These are phyloP conservation scores for Eleutherodactylus coqui DNA, from an alignment of 2,797 vertebrate genomes.

Conservation along the genomic window DNA sequence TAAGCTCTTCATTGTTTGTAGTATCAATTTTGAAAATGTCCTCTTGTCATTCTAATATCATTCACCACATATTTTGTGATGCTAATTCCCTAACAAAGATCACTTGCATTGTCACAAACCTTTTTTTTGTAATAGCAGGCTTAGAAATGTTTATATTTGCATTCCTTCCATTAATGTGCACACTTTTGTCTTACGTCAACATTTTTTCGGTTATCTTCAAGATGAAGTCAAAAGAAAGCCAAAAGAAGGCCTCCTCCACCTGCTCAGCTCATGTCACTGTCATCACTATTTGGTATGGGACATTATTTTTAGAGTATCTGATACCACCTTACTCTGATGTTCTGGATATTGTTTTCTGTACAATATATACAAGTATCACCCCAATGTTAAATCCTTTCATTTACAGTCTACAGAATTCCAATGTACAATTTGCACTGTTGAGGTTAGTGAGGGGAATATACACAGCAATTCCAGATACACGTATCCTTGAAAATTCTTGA, in stretches of 20 bases:
- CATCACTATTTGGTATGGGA: not conserved
- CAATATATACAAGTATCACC: not conserved
- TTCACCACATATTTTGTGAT: not conserved
- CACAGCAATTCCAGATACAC: no score
- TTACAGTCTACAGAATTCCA: not conserved
- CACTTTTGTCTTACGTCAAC: not conserved
- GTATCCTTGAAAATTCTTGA: no score
- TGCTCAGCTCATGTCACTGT: not conserved
- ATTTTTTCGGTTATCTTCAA: not conserved
- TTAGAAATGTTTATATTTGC: not conserved
- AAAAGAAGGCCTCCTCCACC: not conserved
- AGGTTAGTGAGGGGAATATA: not conserved
- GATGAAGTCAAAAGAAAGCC: not conserved
- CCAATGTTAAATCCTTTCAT: not conserved
- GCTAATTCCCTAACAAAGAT: not conserved
- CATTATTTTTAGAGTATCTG: not conserved
- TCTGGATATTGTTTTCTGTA: not conserved
- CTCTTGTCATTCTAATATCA: conserved; percentile 2
- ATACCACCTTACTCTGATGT: not conserved
- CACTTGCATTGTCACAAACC: not conserved
- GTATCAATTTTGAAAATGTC: not conserved
- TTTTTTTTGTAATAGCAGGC: not conserved
- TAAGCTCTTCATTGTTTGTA: not conserved
- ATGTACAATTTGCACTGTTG: not conserved
- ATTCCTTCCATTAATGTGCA: not conserved